Conservation (phyloP, 2,113 vertebrate species). For the Eonycteris spelaea region DNA sequence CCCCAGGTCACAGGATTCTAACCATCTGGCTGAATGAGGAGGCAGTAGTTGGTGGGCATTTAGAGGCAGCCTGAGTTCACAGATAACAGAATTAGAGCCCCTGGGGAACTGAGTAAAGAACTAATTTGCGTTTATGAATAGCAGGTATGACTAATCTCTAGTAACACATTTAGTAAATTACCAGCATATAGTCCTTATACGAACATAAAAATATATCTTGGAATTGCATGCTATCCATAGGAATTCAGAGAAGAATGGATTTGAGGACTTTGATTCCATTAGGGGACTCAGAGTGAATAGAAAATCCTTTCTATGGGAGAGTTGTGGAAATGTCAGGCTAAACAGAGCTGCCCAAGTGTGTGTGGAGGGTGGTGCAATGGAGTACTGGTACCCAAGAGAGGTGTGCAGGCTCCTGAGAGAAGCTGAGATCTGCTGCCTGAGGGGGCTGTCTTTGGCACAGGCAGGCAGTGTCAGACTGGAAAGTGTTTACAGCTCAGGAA, state of each 20-base stretch:
- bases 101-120: conserved; percentile 25
- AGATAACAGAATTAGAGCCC: conserved; percentile 54
- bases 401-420: neutral
- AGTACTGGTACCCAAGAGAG: neutral
- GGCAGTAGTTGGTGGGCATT: neutral
- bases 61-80: conserved; percentile 4
- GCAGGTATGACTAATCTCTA: conserved; percentile 52
- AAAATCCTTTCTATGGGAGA: neutral
- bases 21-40: neutral
- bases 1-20: neutral
- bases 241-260: neutral
- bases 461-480: neutral
- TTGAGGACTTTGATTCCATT: neutral
- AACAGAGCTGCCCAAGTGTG: neutral
- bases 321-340: neutral
- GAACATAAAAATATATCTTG: conserved; percentile 31
- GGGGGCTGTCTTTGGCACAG: neutral
- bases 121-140: conserved; percentile 53
- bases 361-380: neutral
- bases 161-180: conserved; percentile 40
- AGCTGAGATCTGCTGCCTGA: neutral
- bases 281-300: neutral
- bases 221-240: neutral
- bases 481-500: neutral
- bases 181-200: neutral